phyloP scores from a whole-genome alignment of 1,140 invertebrate genomes.

The Dinoponera quadriceps region DNA sequence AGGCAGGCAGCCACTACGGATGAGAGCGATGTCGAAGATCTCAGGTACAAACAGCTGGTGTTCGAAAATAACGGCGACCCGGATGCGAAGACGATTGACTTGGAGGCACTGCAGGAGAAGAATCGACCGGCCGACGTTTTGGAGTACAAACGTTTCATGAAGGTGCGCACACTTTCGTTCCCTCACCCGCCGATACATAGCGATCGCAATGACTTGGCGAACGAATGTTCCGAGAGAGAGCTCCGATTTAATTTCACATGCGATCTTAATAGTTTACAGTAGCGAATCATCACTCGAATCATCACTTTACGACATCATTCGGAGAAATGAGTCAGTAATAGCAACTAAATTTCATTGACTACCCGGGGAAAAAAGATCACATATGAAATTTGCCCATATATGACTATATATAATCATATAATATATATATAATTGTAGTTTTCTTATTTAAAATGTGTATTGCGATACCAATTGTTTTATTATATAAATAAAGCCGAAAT shows the following conservation, averaged over 20 bases:
- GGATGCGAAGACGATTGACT: conserved; percentile 70
- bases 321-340: too few relatives aligned
- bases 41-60: conserved; percentile 51
- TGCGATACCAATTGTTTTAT: too few relatives aligned
- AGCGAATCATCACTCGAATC: too few relatives aligned
- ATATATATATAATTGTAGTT: too few relatives aligned
- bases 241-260: background rate
- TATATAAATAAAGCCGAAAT: too few relatives aligned
- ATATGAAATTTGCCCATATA: too few relatives aligned
- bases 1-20: conserved; percentile 51
- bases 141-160: conserved; percentile 79
- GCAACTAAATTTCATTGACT: too few relatives aligned
- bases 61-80: conserved; percentile 61
- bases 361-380: too few relatives aligned
- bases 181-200: background rate
- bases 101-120: conserved; percentile 71
- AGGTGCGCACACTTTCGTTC: conserved; percentile 63
- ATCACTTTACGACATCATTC: background rate
- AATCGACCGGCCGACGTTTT: conserved; percentile 79
- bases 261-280: background rate
- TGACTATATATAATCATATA: too few relatives aligned
- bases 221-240: background rate
- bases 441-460: too few relatives aligned
- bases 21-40: conserved; percentile 53
- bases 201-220: background rate